Percentiles rank a stretch among this genome's conserved stretches.
Evolutionary conservation across 1,140 invertebrate species (phyloP).

Genomic region (Dreissena polymorpha): DNA sequence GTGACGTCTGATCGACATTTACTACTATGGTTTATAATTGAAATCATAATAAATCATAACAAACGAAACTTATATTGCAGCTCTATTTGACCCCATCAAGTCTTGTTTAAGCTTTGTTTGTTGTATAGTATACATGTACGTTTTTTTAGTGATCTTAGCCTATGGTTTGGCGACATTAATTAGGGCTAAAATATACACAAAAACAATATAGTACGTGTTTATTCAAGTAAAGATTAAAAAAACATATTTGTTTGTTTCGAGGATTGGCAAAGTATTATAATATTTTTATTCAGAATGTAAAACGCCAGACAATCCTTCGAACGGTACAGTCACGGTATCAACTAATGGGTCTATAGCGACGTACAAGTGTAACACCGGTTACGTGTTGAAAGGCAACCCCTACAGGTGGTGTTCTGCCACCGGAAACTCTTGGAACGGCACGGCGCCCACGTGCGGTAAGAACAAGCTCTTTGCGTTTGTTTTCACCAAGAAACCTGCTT

Average conservation of each 20-base stretch:
- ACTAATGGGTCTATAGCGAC: conserved; percentile 25
- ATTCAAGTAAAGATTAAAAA: no score
- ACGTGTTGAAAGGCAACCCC: conserved; percentile 26
- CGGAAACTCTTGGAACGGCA: conserved; percentile 39
- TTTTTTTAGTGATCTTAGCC: neutral
- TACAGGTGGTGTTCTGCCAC: conserved; percentile 21
- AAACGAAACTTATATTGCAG: neutral
- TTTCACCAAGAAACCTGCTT: no score
- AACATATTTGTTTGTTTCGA: no score
- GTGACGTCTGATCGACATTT: neutral
- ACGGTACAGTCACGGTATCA: conserved; percentile 28
- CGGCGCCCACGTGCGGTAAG: conserved; percentile 41
- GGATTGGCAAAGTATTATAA: no score
- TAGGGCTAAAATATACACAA: no score
- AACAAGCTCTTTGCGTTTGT: neutral
- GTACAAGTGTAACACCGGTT: conserved; percentile 37
- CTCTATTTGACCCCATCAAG: neutral
- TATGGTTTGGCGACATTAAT: no score
- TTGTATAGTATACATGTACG: neutral
- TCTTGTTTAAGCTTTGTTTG: neutral
- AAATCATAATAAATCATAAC: neutral
- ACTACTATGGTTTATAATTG: neutral
- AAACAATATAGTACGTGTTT: no score
- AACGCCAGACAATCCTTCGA: conserved; percentile 3
- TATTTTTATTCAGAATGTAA: conserved; percentile 29